These are phyloP conservation scores for Agelastica alni DNA, from an alignment of 2,888 invertebrate species.

Conservation along the genomic window DNA sequence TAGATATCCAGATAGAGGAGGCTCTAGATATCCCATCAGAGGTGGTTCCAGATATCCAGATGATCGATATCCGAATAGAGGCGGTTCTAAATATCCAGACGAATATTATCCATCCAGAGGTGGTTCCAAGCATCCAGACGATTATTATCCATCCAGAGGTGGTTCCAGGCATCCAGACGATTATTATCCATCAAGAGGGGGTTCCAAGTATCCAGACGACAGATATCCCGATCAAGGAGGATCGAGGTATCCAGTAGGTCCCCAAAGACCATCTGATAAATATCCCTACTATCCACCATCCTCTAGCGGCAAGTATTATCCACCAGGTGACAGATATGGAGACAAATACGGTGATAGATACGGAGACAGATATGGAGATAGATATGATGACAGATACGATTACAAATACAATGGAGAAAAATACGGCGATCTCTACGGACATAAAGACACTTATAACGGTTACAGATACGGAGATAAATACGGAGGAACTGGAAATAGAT, in stretches of 20 bases:
- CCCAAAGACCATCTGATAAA: conserved; percentile 34
- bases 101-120: too few species aligned
- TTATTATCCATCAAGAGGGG: too few species aligned
- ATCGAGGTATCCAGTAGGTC: conserved; percentile 56
- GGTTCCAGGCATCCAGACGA: too few species aligned
- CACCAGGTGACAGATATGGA: conserved; percentile 4
- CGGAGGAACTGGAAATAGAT: conserved; percentile 35
- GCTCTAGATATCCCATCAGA: too few species aligned
- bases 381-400: conserved; percentile 20
- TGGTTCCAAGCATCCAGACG: too few species aligned
- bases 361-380: conserved; percentile 25
- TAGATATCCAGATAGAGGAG: conserved; percentile 53
- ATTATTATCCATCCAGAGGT: too few species aligned
- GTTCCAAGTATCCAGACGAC: too few species aligned
- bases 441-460: conserved; percentile 40
- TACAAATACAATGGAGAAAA: conserved; percentile 31
- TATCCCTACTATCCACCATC: conserved; percentile 10
- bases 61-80: too few species aligned
- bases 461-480: conserved; percentile 42
- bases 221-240: conserved; percentile 49
- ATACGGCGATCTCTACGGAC: conserved; percentile 33
- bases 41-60: too few species aligned
- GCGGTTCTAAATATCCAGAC: too few species aligned
- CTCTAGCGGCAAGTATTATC: conserved; percentile 6
- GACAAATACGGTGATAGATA: conserved; percentile 22